These are phyloP conservation scores for Drosophila buzzatii DNA, from an alignment of 2,888 invertebrate genomes.

Conservation along the genomic window DNA sequence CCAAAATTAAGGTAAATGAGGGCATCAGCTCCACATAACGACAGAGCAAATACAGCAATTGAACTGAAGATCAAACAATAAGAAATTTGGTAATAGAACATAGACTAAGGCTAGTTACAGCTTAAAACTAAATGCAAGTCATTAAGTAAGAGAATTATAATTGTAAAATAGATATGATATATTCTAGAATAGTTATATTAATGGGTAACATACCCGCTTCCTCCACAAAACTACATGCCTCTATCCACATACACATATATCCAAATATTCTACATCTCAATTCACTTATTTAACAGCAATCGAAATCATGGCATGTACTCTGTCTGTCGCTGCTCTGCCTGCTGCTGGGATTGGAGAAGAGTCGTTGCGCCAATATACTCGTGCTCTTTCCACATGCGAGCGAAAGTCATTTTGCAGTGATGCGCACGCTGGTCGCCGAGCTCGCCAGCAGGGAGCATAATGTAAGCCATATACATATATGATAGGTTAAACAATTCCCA, in stretches of 20 bases:
- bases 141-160: neutral
- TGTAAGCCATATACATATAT: conserved; percentile 65
- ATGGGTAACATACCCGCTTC: neutral
- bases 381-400: conserved; percentile 83
- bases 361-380: conserved; percentile 75
- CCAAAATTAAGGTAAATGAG: neutral
- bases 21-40: no score
- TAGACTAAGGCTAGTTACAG: neutral
- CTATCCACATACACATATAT: neutral
- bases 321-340: neutral
- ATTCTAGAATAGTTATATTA: neutral
- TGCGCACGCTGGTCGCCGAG: conserved; percentile 85
- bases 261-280: neutral
- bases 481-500: neutral
- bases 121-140: neutral
- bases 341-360: neutral
- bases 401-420: conserved; percentile 85
- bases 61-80: neutral
- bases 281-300: neutral
- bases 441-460: conserved; percentile 86
- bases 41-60: neutral
- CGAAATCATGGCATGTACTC: neutral
- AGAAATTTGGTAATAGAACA: neutral
- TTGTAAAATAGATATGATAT: neutral
- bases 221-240: neutral